Percentiles rank a stretch among this genome's conserved stretches.
These are phyloP conservation scores for Leistus spinibarbis DNA, from an alignment of 2,888 invertebrate genomes.

Conservation along the genomic window DNA sequence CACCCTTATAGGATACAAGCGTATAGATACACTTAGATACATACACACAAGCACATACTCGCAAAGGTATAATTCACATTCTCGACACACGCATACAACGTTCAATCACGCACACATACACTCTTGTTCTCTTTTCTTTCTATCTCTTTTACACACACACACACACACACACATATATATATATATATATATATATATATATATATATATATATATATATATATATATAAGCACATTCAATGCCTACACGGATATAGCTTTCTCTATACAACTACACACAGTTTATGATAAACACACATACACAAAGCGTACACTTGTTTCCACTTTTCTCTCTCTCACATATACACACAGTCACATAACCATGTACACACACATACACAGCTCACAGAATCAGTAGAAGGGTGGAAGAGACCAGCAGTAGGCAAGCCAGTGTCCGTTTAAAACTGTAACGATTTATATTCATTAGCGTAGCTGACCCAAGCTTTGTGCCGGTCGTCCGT, in stretches of 20 bases:
- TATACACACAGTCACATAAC: neutral
- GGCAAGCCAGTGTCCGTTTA: neutral
- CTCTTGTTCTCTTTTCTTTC: no score
- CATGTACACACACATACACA: neutral
- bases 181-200: no score
- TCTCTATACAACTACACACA: neutral
- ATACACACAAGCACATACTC: neutral
- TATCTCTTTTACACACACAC: neutral
- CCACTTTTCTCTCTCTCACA: no score
- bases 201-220: no score
- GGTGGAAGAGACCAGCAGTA: neutral
- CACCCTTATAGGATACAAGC: neutral
- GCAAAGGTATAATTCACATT: neutral
- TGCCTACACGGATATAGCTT: no score
- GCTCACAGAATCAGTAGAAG: no score
- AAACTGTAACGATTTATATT: slow-evolving; percentile 11
- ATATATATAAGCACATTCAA: no score
- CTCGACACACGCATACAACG: no score
- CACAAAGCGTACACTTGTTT: no score
- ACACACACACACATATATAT: neutral
- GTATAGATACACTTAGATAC: neutral
- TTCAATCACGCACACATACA: no score
- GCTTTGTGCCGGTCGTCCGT: slow-evolving; percentile 5
- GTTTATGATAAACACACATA: no score
- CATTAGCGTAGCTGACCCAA: slow-evolving; percentile 8